Evolutionary conservation across 2,888 invertebrate species (phyloP).

Genomic region (Xestia c-nigrum): DNA sequence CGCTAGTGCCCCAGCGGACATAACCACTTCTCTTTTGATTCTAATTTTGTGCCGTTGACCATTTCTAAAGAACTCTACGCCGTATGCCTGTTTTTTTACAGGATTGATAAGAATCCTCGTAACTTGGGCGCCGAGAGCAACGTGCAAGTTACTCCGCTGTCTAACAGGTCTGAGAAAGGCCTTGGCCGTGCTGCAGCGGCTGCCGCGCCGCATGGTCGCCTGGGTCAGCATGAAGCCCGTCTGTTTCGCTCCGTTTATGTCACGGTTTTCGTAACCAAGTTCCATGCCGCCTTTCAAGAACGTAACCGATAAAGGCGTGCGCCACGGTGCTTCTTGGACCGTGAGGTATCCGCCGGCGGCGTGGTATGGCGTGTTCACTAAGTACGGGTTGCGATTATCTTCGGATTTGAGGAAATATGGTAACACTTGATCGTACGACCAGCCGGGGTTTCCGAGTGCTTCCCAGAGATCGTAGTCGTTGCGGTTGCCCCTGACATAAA

Average conservation of each 20-base stretch:
- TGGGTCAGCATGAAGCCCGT: slow-evolving; percentile 97
- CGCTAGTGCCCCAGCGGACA: slow-evolving; percentile 96
- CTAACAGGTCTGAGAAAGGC: slow-evolving; percentile 96
- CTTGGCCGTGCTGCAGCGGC: slow-evolving; percentile 96
- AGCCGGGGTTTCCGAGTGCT: slow-evolving; percentile 95
- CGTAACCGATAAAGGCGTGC: slow-evolving; percentile 95
- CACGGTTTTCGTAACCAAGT: slow-evolving; percentile 95
- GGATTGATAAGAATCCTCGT: slow-evolving; percentile 93
- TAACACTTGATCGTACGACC: slow-evolving; percentile 95
- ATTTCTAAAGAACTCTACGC: slow-evolving; percentile 93
- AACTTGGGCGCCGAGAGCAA: slow-evolving; percentile 94
- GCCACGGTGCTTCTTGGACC: slow-evolving; percentile 96
- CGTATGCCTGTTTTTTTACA: slow-evolving; percentile 93
- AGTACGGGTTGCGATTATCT: slow-evolving; percentile 96
- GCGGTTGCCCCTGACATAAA: slow-evolving; percentile 96
- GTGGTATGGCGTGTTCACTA: slow-evolving; percentile 94
- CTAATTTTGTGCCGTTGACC: slow-evolving; percentile 92
- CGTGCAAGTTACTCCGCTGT: slow-evolving; percentile 94
- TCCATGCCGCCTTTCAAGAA: slow-evolving; percentile 96
- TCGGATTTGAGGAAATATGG: slow-evolving; percentile 97
- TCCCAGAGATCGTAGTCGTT: slow-evolving; percentile 97
- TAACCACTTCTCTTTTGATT: slow-evolving; percentile 95
- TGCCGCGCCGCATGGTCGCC: slow-evolving; percentile 95
- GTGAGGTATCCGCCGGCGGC: slow-evolving; percentile 95
- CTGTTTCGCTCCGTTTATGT: slow-evolving; percentile 95